These are phyloP conservation scores for Melieria crassipennis DNA, from an alignment of 2,888 invertebrate species.

Conservation along the genomic window DNA sequence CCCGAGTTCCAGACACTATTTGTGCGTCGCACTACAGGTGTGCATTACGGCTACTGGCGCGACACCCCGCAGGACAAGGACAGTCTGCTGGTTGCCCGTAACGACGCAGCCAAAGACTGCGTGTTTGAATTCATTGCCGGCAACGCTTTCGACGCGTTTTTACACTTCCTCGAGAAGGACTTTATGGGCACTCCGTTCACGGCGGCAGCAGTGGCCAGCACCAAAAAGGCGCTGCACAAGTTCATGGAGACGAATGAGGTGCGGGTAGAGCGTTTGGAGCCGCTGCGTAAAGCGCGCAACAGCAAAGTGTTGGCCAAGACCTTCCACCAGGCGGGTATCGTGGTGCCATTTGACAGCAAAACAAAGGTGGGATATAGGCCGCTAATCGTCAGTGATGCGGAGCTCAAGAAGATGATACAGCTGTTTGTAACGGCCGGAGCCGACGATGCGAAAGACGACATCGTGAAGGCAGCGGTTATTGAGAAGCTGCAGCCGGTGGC, in stretches of 20 bases:
- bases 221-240: slow-evolving; percentile 72
- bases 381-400: slow-evolving; percentile 75
- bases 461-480: slow-evolving; percentile 71
- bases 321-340: slow-evolving; percentile 84
- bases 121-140: slow-evolving; percentile 75
- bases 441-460: slow-evolving; percentile 60
- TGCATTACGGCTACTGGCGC: slow-evolving; percentile 90
- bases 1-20: slow-evolving; percentile 92
- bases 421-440: slow-evolving; percentile 71
- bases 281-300: slow-evolving; percentile 72
- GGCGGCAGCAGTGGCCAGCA: slow-evolving; percentile 69
- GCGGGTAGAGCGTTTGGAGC: slow-evolving; percentile 69
- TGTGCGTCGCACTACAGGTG: slow-evolving; percentile 75
- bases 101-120: slow-evolving; percentile 75
- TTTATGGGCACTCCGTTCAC: slow-evolving; percentile 70
- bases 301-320: slow-evolving; percentile 75
- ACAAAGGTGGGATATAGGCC: slow-evolving; percentile 87
- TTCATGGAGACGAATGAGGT: slow-evolving; percentile 74
- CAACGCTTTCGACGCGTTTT: slow-evolving; percentile 60
- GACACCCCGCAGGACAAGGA: slow-evolving; percentile 82
- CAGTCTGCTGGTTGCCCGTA: slow-evolving; percentile 78
- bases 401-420: slow-evolving; percentile 75
- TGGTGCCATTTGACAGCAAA: slow-evolving; percentile 84
- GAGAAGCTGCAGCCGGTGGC: slow-evolving; percentile 82
- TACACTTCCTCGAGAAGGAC: slow-evolving; percentile 59